Evolutionary conservation across 2,888 invertebrate genomes (phyloP).

Genomic region (Laspeyria flexula): DNA sequence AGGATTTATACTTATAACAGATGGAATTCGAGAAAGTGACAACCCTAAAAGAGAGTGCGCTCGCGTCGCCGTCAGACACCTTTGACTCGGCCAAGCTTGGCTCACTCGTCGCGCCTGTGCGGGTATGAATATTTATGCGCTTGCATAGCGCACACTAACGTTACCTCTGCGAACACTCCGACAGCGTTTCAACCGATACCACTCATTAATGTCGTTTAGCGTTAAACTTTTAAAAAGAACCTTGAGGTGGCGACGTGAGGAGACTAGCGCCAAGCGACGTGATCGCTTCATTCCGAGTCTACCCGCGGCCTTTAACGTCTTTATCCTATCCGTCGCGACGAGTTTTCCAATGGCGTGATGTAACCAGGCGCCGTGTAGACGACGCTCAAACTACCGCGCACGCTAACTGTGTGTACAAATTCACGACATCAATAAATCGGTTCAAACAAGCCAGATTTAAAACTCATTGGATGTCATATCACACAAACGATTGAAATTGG

Average conservation of each 20-base stretch:
- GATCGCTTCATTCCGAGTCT: constrained; percentile 64
- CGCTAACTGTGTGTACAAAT: constrained; percentile 45
- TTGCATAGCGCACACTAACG: constrained; percentile 56
- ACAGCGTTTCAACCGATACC: constrained; percentile 60
- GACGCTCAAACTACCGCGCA: constrained; percentile 52
- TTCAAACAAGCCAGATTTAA: constrained; percentile 45
- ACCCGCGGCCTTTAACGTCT: constrained; percentile 62
- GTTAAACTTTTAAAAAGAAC: constrained; percentile 77
- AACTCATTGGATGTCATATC: constrained; percentile 47
- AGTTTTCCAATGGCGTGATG: constrained; percentile 80
- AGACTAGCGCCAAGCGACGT: constrained; percentile 64
- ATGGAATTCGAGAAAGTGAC: constrained; percentile 33
- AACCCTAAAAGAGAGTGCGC: constrained; percentile 51
- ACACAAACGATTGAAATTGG: constrained; percentile 37
- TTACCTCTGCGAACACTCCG: constrained; percentile 51
- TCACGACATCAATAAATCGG: constrained; percentile 39
- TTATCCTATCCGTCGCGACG: constrained; percentile 66
- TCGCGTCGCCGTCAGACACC: constrained; percentile 60
- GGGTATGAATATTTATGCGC: constrained; percentile 72
- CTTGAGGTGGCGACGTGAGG: constrained; percentile 66
- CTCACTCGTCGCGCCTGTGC: constrained; percentile 62
- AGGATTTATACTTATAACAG: background rate
- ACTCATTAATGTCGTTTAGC: constrained; percentile 76
- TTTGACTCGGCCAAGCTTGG: constrained; percentile 67
- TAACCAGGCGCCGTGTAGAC: constrained; percentile 77